phyloP scores from a whole-genome alignment of 2,888 invertebrate species.

The Drosophila limbata region DNA sequence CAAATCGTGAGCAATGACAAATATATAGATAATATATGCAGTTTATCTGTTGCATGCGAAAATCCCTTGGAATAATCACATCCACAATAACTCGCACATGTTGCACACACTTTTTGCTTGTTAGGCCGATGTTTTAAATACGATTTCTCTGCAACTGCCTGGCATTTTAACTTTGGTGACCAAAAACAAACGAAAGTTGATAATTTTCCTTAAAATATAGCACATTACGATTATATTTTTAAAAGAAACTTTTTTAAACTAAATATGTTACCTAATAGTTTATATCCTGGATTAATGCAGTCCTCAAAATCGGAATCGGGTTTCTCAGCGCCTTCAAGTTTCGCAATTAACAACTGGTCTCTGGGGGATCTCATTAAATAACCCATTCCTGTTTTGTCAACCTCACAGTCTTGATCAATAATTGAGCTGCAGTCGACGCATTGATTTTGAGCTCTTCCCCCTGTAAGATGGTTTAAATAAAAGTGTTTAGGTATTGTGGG shows the following conservation, averaged over 20 bases:
- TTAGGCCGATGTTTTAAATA: neutral
- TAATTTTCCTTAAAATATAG: neutral
- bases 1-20: neutral
- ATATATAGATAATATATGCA: neutral
- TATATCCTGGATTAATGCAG: slow-evolving; percentile 22
- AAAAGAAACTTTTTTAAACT: too few species aligned
- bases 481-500: neutral
- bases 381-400: slow-evolving; percentile 1
- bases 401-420: slow-evolving; percentile 1
- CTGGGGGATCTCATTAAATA: neutral
- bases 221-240: neutral
- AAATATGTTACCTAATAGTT: slow-evolving; percentile 9
- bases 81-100: slow-evolving; percentile 12
- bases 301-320: neutral
- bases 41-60: neutral
- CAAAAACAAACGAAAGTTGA: slow-evolving; percentile 5
- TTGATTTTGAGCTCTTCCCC: neutral
- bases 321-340: neutral
- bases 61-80: slow-evolving; percentile 3
- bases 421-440: slow-evolving; percentile 8
- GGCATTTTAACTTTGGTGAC: slow-evolving; percentile 8
- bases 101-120: neutral
- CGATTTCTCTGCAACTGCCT: neutral
- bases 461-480: neutral
- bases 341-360: slow-evolving; percentile 1